phyloP scores from a whole-genome alignment of 2,113 vertebrate genomes.

The Leucosticte australis region DNA sequence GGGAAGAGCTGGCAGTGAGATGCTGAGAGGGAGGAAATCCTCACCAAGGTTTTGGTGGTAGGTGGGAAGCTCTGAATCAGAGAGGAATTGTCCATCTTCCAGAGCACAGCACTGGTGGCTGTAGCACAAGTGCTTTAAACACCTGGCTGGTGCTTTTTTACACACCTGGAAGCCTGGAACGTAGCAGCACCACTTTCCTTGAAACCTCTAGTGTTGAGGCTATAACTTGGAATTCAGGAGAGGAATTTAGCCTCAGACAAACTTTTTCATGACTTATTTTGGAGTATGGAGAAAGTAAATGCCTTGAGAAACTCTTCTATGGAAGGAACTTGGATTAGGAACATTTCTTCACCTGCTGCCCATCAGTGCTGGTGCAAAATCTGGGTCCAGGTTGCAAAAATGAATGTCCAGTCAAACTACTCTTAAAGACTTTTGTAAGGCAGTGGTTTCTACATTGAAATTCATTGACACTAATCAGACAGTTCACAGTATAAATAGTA shows the following conservation, averaged over 20 bases:
- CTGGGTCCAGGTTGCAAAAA: background rate
- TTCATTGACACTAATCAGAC: background rate
- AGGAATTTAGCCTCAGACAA: background rate
- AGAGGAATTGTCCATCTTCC: background rate
- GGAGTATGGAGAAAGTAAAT: background rate
- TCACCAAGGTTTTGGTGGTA: background rate
- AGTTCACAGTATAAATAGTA: background rate
- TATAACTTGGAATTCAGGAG: background rate
- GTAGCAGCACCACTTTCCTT: background rate
- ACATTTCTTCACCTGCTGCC: background rate
- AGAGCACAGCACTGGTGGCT: background rate
- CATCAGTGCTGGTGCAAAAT: background rate
- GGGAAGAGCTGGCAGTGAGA: background rate
- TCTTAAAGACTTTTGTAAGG: background rate
- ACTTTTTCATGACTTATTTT: background rate
- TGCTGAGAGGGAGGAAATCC: background rate
- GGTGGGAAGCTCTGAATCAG: background rate
- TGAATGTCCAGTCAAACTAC: background rate
- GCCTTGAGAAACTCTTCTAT: background rate
- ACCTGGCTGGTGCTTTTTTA: background rate
- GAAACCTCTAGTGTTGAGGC: background rate
- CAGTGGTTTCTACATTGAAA: background rate
- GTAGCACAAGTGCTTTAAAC: background rate
- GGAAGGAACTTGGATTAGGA: background rate
- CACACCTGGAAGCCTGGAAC: background rate